Percentiles rank a stretch among this genome's conserved stretches.
phyloP scores from a whole-genome alignment of 2,797 vertebrate genomes.

The Pipistrellus nathusii region DNA sequence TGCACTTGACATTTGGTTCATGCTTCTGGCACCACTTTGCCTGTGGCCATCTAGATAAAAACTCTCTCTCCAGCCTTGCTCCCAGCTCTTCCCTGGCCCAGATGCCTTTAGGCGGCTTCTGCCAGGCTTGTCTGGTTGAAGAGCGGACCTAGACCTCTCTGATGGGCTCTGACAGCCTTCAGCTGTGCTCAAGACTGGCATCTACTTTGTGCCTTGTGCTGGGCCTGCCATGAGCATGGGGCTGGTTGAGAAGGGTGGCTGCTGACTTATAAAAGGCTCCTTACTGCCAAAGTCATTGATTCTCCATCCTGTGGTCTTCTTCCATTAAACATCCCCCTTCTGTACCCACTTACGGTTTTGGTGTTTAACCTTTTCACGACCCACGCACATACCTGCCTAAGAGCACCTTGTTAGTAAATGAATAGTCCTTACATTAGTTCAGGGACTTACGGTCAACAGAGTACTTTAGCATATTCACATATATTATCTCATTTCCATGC shows the following conservation, averaged over 20 bases:
- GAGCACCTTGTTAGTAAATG: not conserved
- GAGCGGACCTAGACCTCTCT: not conserved
- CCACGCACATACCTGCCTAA: not conserved
- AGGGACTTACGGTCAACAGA: not conserved
- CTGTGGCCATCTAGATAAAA: not conserved
- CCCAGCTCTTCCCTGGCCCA: not conserved
- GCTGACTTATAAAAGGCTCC: not conserved
- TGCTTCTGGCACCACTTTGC: not conserved
- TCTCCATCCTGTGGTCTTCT: not conserved
- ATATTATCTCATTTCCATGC: not conserved
- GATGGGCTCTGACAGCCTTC: not conserved
- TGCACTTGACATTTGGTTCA: not conserved
- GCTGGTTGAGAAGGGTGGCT: not conserved
- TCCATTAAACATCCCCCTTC: not conserved
- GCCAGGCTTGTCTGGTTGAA: not conserved
- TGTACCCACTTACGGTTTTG: not conserved
- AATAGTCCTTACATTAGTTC: not conserved
- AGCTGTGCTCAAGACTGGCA: not conserved
- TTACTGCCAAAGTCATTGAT: not conserved
- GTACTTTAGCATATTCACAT: not conserved
- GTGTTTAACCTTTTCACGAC: not conserved
- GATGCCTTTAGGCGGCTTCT: not conserved
- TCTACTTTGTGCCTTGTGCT: not conserved
- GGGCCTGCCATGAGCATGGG: not conserved
- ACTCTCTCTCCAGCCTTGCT: constrained; percentile 19